Evolutionary conservation across 37 sponge, comb jelly and placozoan species (phyloP).

Genomic region (Beroe forskalii): DNA sequence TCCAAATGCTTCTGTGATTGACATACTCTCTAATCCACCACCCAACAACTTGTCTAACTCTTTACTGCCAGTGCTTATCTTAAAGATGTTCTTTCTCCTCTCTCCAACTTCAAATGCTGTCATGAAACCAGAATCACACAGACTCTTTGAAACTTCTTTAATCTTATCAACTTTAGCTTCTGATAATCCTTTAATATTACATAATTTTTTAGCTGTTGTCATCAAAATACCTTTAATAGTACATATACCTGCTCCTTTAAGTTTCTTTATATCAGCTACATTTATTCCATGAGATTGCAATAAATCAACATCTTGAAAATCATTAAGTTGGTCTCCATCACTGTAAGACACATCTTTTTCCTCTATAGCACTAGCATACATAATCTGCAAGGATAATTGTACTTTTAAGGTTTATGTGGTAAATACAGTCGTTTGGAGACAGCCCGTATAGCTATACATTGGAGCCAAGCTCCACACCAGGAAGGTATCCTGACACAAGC

Average conservation of each 20-base stretch:
- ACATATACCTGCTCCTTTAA: constrained; percentile 94
- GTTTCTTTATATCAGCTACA: constrained; percentile 97
- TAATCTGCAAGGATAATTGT: no score
- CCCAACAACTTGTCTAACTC: constrained; percentile 79
- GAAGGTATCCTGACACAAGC: no score
- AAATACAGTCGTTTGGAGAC: no score
- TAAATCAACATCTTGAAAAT: constrained; percentile 90
- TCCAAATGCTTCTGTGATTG: constrained; percentile 99
- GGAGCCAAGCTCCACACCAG: no score
- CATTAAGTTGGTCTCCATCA: background rate
- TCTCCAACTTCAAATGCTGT: constrained; percentile 98
- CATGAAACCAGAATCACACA: constrained; percentile 81
- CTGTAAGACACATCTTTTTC: constrained; percentile 34
- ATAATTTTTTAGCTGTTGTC: constrained; percentile 91
- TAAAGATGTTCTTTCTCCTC: constrained; percentile 86
- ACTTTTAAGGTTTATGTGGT: no score
- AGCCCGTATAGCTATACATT: no score
- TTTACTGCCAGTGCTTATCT: constrained; percentile 87
- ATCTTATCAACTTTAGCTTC: constrained; percentile 99
- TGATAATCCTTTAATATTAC: constrained; percentile 89
- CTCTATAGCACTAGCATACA: constrained; percentile 51
- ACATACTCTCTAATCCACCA: constrained; percentile 99
- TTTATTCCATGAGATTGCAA: constrained; percentile 96
- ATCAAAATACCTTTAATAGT: constrained; percentile 97
- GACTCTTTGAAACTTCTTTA: constrained; percentile 70